Evolutionary conservation across 2,888 invertebrate species (phyloP), one percentile per base, ranked within the genome.

Genomic region (Elegia similella): DNA sequence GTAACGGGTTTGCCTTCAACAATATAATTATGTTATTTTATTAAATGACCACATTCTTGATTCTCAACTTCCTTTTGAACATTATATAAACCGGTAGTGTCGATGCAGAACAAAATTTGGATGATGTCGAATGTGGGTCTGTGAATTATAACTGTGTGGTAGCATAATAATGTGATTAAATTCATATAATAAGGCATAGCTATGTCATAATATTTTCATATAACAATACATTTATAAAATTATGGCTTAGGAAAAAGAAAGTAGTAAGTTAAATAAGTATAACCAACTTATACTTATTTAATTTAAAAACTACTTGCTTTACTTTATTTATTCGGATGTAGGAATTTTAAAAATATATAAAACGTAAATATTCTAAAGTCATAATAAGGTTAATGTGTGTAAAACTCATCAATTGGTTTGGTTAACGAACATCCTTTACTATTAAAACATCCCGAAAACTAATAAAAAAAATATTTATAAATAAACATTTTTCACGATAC

Each of bases 41-140:
- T 50, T 42, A 2, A 38, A 44, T 12, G 12, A 1, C 16, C 32
- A 44, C 12, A 50, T 29, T 56, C n/a, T 42, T 42, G 10, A 42
- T 12, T 38, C n/a, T 38, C 12, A 15, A n/a, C 17, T 44, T 23
- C 42, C 38, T 47, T 38, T 55, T 48, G 13, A 34, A 23, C 29
- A 13, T 55, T 55, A 55, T 47, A 47, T 55, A 55, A 48, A 55
- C 55, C 47, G 55, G 55, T 17, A 48, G 48, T 55, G 43, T 17
- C 2, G 3, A 23, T 23, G 23, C 23, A 23, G 8, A 46, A 46
- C 3, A 46, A 16, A 23, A 17, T 23, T 46, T 46, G 46, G 12
- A 10, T 46, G 12, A 17, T 44, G 10, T 16, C 8, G 17, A 44
- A 44, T 44, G 6, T 44, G 8, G 44, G 15, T 17, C 17, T 8